Conservation (phyloP, 2,113 vertebrate species). For the Pelusios castaneus region DNA sequence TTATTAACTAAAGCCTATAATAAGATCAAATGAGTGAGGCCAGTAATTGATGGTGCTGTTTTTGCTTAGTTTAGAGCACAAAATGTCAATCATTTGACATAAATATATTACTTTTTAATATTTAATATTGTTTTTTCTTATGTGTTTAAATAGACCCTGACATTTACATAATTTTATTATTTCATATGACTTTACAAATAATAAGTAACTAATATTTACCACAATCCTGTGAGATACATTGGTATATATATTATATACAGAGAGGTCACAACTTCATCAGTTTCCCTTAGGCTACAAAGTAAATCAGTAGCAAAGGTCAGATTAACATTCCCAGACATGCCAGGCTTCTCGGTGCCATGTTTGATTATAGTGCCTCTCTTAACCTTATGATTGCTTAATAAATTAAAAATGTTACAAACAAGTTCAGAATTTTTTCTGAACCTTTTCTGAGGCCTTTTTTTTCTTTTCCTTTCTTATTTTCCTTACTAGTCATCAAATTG, state of each 20-base stretch:
- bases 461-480: neutral
- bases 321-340: neutral
- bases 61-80: too few relatives aligned
- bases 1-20: too few relatives aligned
- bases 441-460: neutral
- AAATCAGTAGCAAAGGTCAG: neutral
- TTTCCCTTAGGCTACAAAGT: neutral
- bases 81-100: neutral
- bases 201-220: neutral
- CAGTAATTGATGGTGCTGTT: too few relatives aligned
- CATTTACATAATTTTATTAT: neutral
- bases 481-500: too few relatives aligned
- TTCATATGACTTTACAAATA: neutral
- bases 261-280: fast-evolving
- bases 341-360: neutral
- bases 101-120: neutral
- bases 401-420: neutral
- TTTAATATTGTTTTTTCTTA: neutral
- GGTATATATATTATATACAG: too few relatives aligned
- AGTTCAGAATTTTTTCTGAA: neutral
- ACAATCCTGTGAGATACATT: too few relatives aligned
- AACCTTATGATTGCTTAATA: neutral
- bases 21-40: too few relatives aligned
- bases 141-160: neutral
- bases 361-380: neutral